phyloP scores from a whole-genome alignment of 2,113 vertebrate species.

The Cromileptes altivelis region DNA sequence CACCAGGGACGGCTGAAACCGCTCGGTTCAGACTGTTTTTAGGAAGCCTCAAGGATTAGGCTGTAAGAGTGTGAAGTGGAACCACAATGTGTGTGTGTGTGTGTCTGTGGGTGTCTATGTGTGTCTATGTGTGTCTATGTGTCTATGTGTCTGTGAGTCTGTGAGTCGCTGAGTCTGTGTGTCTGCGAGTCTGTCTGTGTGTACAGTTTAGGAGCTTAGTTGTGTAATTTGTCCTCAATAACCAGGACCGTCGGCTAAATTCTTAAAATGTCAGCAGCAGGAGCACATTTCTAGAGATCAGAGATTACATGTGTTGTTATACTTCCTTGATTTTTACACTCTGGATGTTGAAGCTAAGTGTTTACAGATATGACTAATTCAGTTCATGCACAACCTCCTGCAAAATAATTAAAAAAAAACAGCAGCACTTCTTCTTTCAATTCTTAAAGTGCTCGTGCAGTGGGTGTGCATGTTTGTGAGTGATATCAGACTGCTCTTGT shows the following conservation, averaged over 20 bases:
- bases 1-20: conserved; percentile 21
- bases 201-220: neutral
- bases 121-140: neutral
- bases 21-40: conserved; percentile 37
- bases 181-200: neutral
- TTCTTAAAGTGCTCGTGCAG: neutral
- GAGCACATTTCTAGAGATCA: conserved; percentile 18
- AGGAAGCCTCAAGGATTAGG: conserved; percentile 38
- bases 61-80: conserved; percentile 57
- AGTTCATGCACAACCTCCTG: neutral
- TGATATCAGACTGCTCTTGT: neutral
- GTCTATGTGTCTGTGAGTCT: neutral
- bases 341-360: neutral
- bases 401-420: neutral
- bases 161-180: too few species aligned
- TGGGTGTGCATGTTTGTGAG: neutral
- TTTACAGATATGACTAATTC: neutral
- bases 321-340: conserved; percentile 5
- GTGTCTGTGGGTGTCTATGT: too few species aligned
- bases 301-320: conserved; percentile 6
- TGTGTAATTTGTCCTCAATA: conserved; percentile 42
- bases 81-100: neutral
- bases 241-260: conserved; percentile 1
- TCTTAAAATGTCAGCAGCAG: conserved; percentile 24
- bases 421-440: neutral